Base-by-base conservation (phyloP, 53 echinoderm and acorn worm species). In the Holothuria scabra region DNA sequence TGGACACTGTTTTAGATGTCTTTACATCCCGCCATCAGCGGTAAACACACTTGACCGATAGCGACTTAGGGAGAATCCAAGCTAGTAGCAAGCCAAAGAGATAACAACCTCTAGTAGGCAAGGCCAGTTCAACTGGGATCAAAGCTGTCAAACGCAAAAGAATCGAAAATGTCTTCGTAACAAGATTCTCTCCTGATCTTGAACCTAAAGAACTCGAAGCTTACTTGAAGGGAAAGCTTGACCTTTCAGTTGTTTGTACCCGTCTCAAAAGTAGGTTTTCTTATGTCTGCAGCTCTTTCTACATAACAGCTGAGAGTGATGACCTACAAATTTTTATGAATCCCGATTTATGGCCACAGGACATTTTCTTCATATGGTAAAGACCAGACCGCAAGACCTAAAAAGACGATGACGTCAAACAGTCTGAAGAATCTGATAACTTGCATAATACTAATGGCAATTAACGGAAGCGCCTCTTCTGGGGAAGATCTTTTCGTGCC, bases 311-410 rank as follows among this genome's bases (percentile, higher is more conserved):
- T 35, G 35, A 35, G 24, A 5, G 60, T 71, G 72, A 6, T 23
- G 38, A 71, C 4, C 72, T 4, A 71, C 6, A 20, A 10, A 44
- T 71, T 19, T 37, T 71, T 71, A 71, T 34, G 2, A 46, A 71
- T 33, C 44, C 46, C 22, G 72, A 71, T 44, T 37, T 71, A 41
- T 71, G 72, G 72, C 46, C 38, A 71, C 41, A 71, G 72, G 35
- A 6, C 46, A 71, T 71, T 37, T 41, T 37, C 72, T 35, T 35
- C 35, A 35, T 3, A 35, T 35, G 35, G 35, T 35, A 35, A 4
- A 35, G 35, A 35, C 35, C 35, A 35, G 6, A 35, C 35, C 35
- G 35, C 35, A 35, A 3, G 35, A 6, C 35, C 35, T 4, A 35
- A 3, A 35, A 35, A 35, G 6, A 35, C 6, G 35, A 35, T 35